Conservation (phyloP, 2,888 invertebrate genomes). For the Coecobrya sp. region DNA sequence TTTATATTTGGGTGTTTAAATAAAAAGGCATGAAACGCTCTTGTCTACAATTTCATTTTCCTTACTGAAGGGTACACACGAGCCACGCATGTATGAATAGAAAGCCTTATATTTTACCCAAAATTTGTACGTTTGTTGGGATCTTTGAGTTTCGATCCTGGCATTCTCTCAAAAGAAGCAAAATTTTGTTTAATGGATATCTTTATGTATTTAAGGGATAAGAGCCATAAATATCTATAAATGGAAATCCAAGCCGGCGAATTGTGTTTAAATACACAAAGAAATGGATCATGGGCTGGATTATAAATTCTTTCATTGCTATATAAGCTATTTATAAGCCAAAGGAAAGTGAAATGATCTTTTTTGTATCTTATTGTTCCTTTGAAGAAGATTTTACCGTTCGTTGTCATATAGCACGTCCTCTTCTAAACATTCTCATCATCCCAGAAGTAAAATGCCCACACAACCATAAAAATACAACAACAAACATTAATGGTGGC, state of each 20-base stretch:
- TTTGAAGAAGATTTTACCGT: background rate
- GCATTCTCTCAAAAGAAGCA: background rate
- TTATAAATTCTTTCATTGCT: conserved; percentile 16
- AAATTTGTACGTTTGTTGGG: background rate
- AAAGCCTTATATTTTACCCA: conserved; percentile 25
- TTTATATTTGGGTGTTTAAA: conserved; percentile 20
- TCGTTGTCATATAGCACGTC: background rate
- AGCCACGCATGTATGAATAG: conserved; percentile 28
- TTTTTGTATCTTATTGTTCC: background rate
- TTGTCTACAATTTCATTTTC: background rate
- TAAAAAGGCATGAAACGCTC: background rate
- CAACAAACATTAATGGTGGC: conserved; percentile 52
- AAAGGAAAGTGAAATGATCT: conserved; percentile 10
- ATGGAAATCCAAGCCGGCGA: background rate
- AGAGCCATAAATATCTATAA: background rate
- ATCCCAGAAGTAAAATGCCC: conserved; percentile 28
- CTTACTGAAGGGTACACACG: conserved; percentile 2
- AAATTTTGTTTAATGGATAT: conserved; percentile 23
- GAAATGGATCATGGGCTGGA: background rate
- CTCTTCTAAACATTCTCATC: conserved; percentile 2
- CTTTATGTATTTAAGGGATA: background rate
- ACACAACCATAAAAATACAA: conserved; percentile 46
- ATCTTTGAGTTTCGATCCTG: background rate
- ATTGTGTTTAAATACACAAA: background rate
- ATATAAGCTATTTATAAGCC: background rate